A percentile compares a stretch with the other conserved stretches of the same genome.
phyloP scores from a whole-genome alignment of 2,113 vertebrate species.

The Toxotes jaculatrix region DNA sequence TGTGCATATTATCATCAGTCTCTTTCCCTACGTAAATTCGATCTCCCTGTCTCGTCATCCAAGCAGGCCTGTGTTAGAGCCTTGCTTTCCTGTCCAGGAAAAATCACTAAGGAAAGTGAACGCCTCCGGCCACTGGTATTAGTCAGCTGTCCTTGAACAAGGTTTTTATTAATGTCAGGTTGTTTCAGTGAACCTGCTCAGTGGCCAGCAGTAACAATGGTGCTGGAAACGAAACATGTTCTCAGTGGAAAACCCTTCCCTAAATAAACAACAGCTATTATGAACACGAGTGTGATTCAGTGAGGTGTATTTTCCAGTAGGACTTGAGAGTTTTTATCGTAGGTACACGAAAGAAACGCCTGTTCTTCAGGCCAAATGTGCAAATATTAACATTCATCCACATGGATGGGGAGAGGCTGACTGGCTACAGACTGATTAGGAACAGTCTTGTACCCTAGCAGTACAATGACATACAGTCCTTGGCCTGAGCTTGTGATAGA shows the following conservation, averaged over 20 bases:
- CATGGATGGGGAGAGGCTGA: constrained; percentile 9
- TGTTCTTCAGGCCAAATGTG: constrained; percentile 5
- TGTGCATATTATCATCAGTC: not conserved
- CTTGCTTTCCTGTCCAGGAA: constrained; percentile 7
- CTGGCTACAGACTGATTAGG: constrained; percentile 10
- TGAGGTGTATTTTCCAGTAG: constrained; percentile 28
- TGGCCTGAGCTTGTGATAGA: not conserved
- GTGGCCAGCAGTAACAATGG: not conserved
- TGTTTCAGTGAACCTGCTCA: not conserved
- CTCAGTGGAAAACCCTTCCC: constrained; percentile 9
- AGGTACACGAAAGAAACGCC: not conserved
- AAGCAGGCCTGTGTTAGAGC: not conserved
- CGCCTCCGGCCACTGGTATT: not conserved
- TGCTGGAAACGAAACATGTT: not conserved
- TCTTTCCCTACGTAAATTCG: not conserved
- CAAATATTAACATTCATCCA: constrained; percentile 53
- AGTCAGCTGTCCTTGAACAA: constrained; percentile 29
- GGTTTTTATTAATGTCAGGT: not conserved
- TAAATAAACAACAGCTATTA: constrained; percentile 40
- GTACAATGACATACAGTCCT: constrained; percentile 43
- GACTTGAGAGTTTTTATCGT: constrained; percentile 25
- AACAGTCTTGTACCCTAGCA: constrained; percentile 1
- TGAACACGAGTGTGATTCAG: constrained; percentile 13
- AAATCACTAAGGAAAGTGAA: not conserved
- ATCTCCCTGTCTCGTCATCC: not conserved